Percentiles rank a stretch among this genome's conserved stretches.
Evolutionary conservation across 1,140 invertebrate species (phyloP).

Genomic region (Pseudomyrmex pallidus): DNA sequence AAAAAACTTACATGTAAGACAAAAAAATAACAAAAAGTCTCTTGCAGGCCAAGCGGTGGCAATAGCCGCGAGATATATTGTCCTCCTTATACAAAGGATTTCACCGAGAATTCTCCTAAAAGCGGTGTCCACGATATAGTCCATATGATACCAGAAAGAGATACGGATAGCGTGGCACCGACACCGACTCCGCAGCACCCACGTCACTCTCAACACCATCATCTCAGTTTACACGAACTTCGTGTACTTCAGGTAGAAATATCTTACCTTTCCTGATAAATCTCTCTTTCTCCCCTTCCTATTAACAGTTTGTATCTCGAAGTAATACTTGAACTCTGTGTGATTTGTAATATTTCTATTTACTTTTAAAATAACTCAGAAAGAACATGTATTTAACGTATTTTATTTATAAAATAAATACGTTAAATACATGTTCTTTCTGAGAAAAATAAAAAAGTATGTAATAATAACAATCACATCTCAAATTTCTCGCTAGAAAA

Average conservation of each 20-base stretch:
- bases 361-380: too few species aligned
- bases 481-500: not conserved
- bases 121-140: conserved; percentile 83
- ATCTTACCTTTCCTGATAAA: not conserved
- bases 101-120: conserved; percentile 78
- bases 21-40: conserved; percentile 41
- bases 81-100: conserved; percentile 82
- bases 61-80: conserved; percentile 81
- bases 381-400: too few species aligned
- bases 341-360: conserved; percentile 17
- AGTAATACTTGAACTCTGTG: not conserved
- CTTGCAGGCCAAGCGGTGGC: conserved; percentile 79
- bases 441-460: too few species aligned
- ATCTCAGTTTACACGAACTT: conserved; percentile 88
- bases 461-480: too few species aligned
- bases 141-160: conserved; percentile 87
- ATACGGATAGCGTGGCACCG: conserved; percentile 84
- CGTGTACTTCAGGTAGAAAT: conserved; percentile 87
- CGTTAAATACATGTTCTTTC: not conserved
- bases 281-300: not conserved
- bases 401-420: too few species aligned
- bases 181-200: conserved; percentile 83
- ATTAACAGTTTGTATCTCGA: too few species aligned
- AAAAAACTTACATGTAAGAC: not conserved
- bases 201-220: conserved; percentile 84